Percentiles rank a stretch among this genome's conserved stretches.
Conservation (phyloP, 2,113 vertebrate species). For the Syrmaticus mikado region DNA sequence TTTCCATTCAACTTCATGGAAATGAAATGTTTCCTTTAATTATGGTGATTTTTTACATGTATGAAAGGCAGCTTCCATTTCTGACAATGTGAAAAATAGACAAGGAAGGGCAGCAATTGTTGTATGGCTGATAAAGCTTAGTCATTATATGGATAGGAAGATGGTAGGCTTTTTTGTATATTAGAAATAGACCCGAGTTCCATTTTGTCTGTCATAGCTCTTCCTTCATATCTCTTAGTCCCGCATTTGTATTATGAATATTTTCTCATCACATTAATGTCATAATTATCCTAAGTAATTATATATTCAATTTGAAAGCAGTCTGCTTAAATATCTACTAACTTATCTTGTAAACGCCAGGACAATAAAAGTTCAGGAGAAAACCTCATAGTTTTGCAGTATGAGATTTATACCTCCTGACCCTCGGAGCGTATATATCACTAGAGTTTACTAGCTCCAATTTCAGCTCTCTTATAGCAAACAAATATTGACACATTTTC, state of each 20-base stretch:
- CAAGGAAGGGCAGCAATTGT: neutral
- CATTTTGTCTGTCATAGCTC: neutral
- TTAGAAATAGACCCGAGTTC: neutral
- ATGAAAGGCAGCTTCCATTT: constrained; percentile 69
- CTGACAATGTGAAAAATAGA: neutral
- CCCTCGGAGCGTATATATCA: neutral
- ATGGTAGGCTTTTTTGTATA: neutral
- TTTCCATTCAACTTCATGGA: constrained; percentile 59
- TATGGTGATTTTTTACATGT: constrained; percentile 75
- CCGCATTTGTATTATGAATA: neutral
- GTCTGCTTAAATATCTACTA: neutral
- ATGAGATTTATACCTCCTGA: neutral
- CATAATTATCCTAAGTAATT: neutral
- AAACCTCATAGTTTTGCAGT: neutral
- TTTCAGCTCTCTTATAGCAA: neutral
- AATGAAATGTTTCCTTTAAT: constrained; percentile 82
- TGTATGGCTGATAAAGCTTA: neutral
- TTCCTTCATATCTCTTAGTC: neutral
- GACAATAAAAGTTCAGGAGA: neutral
- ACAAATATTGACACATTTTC: neutral
- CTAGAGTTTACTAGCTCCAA: neutral
- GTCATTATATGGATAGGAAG: neutral
- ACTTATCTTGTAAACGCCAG: neutral
- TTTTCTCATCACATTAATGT: neutral
- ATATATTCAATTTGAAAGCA: neutral